These are phyloP conservation scores for Oreochromis mossambicus DNA, from an alignment of 2,797 vertebrate genomes.

Conservation along the genomic window DNA sequence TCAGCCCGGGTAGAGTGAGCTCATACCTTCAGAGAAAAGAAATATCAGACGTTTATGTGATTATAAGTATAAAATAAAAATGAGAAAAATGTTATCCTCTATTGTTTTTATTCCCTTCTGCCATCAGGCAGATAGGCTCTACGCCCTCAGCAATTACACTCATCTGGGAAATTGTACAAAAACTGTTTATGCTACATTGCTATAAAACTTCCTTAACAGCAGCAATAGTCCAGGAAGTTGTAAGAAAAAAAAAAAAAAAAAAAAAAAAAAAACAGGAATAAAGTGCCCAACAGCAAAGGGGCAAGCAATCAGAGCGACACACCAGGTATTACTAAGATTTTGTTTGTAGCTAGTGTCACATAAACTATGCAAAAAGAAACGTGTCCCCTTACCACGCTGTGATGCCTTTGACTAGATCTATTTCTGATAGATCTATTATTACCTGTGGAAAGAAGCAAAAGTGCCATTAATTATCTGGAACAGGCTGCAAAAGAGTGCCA, in stretches of 20 bases:
- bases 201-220: neutral
- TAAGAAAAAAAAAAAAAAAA: accelerated
- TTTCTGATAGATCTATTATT: slow-evolving; percentile 82
- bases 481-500: neutral
- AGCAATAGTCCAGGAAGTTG: neutral
- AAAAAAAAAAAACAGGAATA: neutral
- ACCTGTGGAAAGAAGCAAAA: slow-evolving; percentile 73
- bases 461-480: neutral
- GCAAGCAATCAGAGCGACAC: neutral
- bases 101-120: neutral
- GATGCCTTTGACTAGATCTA: slow-evolving; percentile 84
- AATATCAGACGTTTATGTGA: neutral
- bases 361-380: neutral
- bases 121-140: accelerated
- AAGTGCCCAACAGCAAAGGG: neutral
- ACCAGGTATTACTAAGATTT: neutral
- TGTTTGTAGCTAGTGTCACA: neutral
- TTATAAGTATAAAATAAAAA: neutral
- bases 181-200: neutral
- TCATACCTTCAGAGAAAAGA: slow-evolving; percentile 68
- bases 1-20: slow-evolving; percentile 72
- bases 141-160: neutral
- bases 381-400: slow-evolving; percentile 80
- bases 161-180: neutral
- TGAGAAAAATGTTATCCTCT: neutral